Percentiles rank a stretch among this genome's conserved stretches.
These are phyloP conservation scores for Drosophila meridiana DNA, from an alignment of 2,888 invertebrate genomes.

Conservation along the genomic window DNA sequence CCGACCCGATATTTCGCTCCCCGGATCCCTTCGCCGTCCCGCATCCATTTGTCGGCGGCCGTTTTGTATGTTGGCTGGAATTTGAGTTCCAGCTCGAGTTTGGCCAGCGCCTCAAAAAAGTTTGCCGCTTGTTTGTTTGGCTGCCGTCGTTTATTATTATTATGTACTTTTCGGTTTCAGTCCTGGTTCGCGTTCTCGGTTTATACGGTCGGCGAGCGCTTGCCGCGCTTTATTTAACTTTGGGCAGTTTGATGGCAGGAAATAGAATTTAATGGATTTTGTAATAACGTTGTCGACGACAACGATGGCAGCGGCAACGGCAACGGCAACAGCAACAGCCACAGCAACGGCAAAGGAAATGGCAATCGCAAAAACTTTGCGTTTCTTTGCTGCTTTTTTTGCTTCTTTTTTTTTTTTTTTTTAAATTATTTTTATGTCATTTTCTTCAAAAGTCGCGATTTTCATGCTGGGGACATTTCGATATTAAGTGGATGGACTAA, in stretches of 20 bases:
- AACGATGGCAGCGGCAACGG: constrained; percentile 27
- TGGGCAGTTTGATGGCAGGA: constrained; percentile 80
- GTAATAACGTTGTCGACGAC: constrained; percentile 67
- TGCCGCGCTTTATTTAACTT: constrained; percentile 76
- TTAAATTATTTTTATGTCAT: constrained; percentile 24
- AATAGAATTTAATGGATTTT: constrained; percentile 80
- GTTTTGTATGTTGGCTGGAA: constrained; percentile 47
- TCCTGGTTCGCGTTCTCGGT: constrained; percentile 30
- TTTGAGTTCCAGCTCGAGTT: constrained; percentile 57
- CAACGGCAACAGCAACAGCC: constrained; percentile 7
- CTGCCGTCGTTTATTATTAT: constrained; percentile 77
- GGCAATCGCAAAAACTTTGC: constrained; percentile 49
- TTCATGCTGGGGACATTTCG: constrained; percentile 59
- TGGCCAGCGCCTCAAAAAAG: constrained; percentile 49
- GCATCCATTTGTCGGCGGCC: constrained; percentile 51
- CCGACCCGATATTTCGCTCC: constrained; percentile 26
- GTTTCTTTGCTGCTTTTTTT: constrained; percentile 38
- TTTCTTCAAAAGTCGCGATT: constrained; percentile 44
- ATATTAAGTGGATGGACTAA: constrained; percentile 58
- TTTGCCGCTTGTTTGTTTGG: constrained; percentile 72
- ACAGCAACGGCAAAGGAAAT: constrained; percentile 22
- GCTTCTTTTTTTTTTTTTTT: constrained; percentile 19
- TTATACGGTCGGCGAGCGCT: constrained; percentile 42
- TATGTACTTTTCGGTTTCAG: constrained; percentile 66
- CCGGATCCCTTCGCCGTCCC: background rate